A percentile compares a stretch with the other conserved stretches of the same genome.
phyloP scores from a whole-genome alignment of 2,797 vertebrate species.

The Pipistrellus pipistrellus region DNA sequence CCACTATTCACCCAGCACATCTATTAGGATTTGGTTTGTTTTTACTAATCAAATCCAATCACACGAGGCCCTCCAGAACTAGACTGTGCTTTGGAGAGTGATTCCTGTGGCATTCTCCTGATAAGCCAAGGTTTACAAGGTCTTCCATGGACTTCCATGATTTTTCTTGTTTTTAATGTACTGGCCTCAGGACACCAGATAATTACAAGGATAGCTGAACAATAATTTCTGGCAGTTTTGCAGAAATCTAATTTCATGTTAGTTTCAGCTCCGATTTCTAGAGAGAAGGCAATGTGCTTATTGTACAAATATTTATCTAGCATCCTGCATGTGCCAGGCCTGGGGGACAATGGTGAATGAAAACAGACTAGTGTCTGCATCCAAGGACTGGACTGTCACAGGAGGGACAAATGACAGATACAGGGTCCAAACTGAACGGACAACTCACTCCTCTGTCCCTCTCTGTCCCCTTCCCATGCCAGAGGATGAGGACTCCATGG shows the following conservation, averaged over 20 bases:
- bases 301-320: not conserved
- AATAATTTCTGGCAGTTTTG: not conserved
- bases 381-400: not conserved
- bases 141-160: not conserved
- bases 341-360: too few relatives aligned
- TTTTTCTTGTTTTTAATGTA: too few relatives aligned
- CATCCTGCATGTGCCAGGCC: accelerated
- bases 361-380: not conserved
- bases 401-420: not conserved
- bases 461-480: too few relatives aligned
- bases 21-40: too few relatives aligned
- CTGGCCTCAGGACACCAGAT: not conserved
- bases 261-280: not conserved
- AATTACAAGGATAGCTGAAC: not conserved
- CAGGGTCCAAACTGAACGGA: not conserved
- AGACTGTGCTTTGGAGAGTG: not conserved
- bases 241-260: not conserved
- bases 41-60: not conserved
- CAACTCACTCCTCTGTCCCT: not conserved
- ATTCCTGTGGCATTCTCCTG: too few relatives aligned
- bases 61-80: accelerated
- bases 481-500: not conserved
- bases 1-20: accelerated
- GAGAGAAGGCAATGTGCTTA: not conserved
- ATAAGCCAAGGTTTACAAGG: not conserved